Evolutionary conservation across 2,888 invertebrate genomes (phyloP), one percentile per base, ranked within the genome.

Genomic region (Oasisia sp.): DNA sequence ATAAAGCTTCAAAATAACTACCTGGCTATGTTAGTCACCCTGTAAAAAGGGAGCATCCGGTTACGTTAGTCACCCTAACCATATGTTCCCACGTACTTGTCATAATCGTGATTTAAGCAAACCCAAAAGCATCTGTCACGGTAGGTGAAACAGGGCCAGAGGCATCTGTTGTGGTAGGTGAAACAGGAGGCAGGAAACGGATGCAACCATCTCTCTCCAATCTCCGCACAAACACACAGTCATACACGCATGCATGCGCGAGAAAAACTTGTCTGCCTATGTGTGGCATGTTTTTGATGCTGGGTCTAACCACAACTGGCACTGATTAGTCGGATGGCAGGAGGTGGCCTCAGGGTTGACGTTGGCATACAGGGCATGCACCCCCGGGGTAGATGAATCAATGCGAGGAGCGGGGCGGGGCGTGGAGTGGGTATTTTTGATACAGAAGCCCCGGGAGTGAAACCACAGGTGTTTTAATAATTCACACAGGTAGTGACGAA

Each of bases 221-320:
- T 38, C 38, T 38, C 38, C 38, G 4, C 38, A 38, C 38, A 38
- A 38, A 38, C 38, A 38, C 74, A 74, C n/a, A 50, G 12, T 50
- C 50, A 50, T 50, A 50, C 50, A 50, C 9, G 50, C 50, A 50
- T 50, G 50, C 9, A 50, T 74, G 27, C 74, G 3, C 0, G 27
- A 27, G 74, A 74, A 74, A 74, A 74, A 74, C 74, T 74, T 4
- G 74, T 74, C 74, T 74, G 74, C 74, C 74, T 74, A 74, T 74
- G 74, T 74, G 74, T 74, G 74, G 74, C 74, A 74, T 74, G 74
- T 74, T 74, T 74, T 74, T 74, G 74, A 74, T 74, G 74, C 74
- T 7, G 27, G 7, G n/a, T 74, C 74, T 74, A 19, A 74, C 74
- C 27, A 74, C 74, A 74, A 74, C 74, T 74, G 74, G 74, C 74